Evolutionary conservation across 2,113 vertebrate species (phyloP), one percentile per base, ranked within the genome.

Genomic region (Brienomyrus longianalis): DNA sequence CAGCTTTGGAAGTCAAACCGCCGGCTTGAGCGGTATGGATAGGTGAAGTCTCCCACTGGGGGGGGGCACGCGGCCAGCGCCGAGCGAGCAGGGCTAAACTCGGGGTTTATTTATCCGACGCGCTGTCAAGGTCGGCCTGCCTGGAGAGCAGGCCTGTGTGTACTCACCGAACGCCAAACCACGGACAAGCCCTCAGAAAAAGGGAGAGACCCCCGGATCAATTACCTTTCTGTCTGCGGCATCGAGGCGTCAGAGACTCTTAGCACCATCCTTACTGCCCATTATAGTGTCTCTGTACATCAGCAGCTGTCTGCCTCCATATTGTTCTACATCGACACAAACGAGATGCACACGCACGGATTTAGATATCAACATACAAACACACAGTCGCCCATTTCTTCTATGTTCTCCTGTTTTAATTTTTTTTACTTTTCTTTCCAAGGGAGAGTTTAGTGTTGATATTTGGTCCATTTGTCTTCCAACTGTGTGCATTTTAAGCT

Each of bases 21-120:
- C n/a, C 62, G 95, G 95, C 96, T 95, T 98, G 98, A 99, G 96
- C 97, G 95, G 97, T 98, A 95, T 96, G 96, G 98, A 99, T 98
- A 99, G 98, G 98, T 99, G 98, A 99, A 98, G 97, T 96, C 35
- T 88, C 87, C 87, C 98, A 92, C 94, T 95, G 98, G 98, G 98
- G 98, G 98, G 96, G 92, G 88, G 93, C 43, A 94, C 96, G 95
- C 94, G 94, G 95, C 95, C 96, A 93, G 91, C 94, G 92, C 93
- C 83, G 10, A 97, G 95, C 95, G 94, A 96, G 95, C 96, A 97
- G 97, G 96, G 97, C 97, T 98, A 98, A 99, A 99, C 98, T 98
- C 98, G 98, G 98, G 98, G 98, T 99, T 99, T 99, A 99, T 99
- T 99, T 99, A 98, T 99, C 98, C 98, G 97, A 97, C 97, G 98